Evolutionary conservation across 2,113 vertebrate species (phyloP), one percentile per base, ranked within the genome.

Genomic region (Empidonax traillii): DNA sequence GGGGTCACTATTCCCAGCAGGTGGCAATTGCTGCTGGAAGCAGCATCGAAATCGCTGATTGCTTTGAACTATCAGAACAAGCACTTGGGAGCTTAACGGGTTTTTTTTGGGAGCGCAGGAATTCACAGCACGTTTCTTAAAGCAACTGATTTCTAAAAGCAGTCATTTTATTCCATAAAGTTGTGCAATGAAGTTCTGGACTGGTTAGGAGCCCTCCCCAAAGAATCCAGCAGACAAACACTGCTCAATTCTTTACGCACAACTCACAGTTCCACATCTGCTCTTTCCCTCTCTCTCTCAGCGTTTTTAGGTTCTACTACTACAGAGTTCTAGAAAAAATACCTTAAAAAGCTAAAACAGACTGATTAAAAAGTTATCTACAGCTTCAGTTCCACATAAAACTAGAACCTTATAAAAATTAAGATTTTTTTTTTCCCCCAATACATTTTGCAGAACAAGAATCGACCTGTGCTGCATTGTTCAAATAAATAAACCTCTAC

Each of bases 11-110:
- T 19, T 56, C 14, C 35, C 37, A 71, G 59, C 55, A 85, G 3
- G 7, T 1, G 5, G 1, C 67, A 30, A 20, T 3, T 12, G n/a
- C 0, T 62, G 13, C 2, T 41, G 58, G 62, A 61, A 87, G 4
- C 8, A 31, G 3, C 52, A n/a, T 18, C 30, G 41, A 33, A 74
- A 74, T 18, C 46, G 22, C 8, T 51, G 49, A 35, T 22, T 69
- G 24, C 28, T 46, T 12, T 6, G 35, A 10, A 0, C 8, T 46
- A 12, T 6, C 47, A 1, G 2, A 46, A 46, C 1, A 9, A 2
- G 37, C 47, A 12, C 2, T 49, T 65, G 12, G 12, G 30, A 30
- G 9, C 4, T 43, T 30, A 67, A 39, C 1, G 0, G 0, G 25
- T 11, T 24, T 55, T 58, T 66, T 56, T 6, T 23, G 9, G 43